phyloP scores from a whole-genome alignment of 2,797 vertebrate genomes.

The Pygocentrus nattereri region DNA sequence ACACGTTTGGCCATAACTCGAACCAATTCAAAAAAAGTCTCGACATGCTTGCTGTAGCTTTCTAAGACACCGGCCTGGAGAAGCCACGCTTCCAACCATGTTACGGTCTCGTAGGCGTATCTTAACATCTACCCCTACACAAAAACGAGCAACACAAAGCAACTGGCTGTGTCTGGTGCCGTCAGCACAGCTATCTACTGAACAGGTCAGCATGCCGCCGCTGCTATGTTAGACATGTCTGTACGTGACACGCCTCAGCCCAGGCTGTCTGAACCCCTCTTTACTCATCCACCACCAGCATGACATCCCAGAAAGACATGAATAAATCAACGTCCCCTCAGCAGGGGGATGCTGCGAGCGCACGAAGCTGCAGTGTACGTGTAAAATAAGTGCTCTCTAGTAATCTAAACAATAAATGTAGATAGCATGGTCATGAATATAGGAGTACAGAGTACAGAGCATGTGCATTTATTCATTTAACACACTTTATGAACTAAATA shows the following conservation, averaged over 20 bases:
- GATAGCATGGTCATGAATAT: no score
- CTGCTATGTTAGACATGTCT: neutral
- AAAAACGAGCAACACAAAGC: neutral
- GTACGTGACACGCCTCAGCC: neutral
- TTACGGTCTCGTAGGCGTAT: neutral
- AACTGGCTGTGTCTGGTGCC: neutral
- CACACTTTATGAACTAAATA: no score
- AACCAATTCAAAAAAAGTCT: no score
- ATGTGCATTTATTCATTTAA: no score
- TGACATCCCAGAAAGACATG: neutral
- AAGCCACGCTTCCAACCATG: no score
- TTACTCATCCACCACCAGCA: neutral
- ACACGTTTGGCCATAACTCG: no score
- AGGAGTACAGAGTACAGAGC: no score
- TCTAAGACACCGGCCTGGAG: neutral
- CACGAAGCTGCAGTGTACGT: neutral
- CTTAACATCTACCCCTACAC: neutral
- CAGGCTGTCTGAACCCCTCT: neutral
- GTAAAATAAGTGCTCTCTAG: neutral
- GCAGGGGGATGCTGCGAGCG: neutral
- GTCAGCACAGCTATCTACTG: neutral
- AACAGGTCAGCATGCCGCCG: neutral
- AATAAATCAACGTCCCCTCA: neutral
- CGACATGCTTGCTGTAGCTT: neutral
- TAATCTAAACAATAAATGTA: no score